phyloP scores from a whole-genome alignment of 2,888 invertebrate species.

The Gisinianus flammeolus region DNA sequence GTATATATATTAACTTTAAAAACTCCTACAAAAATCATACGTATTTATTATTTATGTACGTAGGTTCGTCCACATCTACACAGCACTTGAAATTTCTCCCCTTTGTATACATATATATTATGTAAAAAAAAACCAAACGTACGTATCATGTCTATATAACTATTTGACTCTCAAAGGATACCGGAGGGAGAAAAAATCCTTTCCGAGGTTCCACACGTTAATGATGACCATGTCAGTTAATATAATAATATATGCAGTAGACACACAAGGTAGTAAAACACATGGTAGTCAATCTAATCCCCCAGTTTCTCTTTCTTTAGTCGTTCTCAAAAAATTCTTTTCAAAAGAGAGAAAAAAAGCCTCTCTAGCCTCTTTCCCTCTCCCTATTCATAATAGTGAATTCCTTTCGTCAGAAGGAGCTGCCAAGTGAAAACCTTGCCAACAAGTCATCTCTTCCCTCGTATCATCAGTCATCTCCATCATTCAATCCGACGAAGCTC shows the following conservation, averaged over 20 bases:
- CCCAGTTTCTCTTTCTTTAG: background rate
- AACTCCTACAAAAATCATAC: too few relatives aligned
- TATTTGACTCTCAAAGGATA: background rate
- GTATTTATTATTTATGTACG: too few relatives aligned
- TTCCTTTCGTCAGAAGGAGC: constrained; percentile 8
- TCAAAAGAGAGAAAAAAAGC: background rate
- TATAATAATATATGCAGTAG: background rate
- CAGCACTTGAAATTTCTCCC: too few relatives aligned
- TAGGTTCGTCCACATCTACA: too few relatives aligned
- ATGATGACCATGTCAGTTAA: background rate
- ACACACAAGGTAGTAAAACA: background rate
- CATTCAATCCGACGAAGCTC: constrained; percentile 2
- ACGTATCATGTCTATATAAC: too few relatives aligned
- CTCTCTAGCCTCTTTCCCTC: background rate
- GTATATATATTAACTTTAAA: too few relatives aligned
- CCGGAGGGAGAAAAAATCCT: background rate
- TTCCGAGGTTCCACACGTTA: background rate
- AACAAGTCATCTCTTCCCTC: constrained; percentile 36
- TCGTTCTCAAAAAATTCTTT: background rate
- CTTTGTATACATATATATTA: too few relatives aligned
- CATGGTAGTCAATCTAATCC: background rate
- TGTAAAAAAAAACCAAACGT: too few relatives aligned
- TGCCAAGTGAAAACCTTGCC: constrained; percentile 28
- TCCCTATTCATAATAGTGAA: background rate
- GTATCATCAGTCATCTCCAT: constrained; percentile 40